Evolutionary conservation across 2,113 vertebrate species (phyloP), one percentile per base, ranked within the genome.

Genomic region (Pomatorhinus ruficollis): DNA sequence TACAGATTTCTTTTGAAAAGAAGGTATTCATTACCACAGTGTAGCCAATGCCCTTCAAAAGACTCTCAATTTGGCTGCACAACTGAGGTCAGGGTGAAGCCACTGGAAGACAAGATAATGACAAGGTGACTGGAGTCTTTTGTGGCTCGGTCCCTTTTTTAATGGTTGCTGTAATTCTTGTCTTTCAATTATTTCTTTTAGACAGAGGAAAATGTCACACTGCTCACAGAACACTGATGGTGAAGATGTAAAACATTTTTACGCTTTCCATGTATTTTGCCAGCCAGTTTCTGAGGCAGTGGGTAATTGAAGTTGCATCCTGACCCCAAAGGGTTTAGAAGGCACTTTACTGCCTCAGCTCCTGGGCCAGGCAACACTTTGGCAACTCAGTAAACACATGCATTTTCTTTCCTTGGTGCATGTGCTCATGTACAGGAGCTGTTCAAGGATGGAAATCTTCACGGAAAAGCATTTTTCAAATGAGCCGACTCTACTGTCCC

Each of bases 331-430:
- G 8, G 30, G 44, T 39, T 50, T n/a, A 42, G 37, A 25, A 20
- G 79, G 65, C 9, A 5, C 42, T 81, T 11, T 6, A 25, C 35
- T 53, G 20, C 44, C 42, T 78, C 0, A 0, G 33, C 59, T 64
- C 16, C 68, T 0, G 1, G 28, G n/a, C 52, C 27, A 50, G 47
- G 7, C 39, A 65, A 56, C 54, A 39, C 39, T 63, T 40, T 5
- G n/a, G 25, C 37, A 94, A 10, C 63, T 76, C 28, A 12, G 33
- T 47, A 35, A 83, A 77, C 11, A 60, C 1, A 0, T 7, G 12
- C 0, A 2, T 11, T 8, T 64, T 64, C 54, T 45, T 40, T 44
- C 24, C 15, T 14, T 49, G 6, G 6, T 63, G 14, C 16, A 12
- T 16, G 10, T 53, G 54, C 30, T 65, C 17, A 8, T 14, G 20